Base-by-base conservation (phyloP, 2,888 invertebrate species). In the Dryadula phaetusa region DNA sequence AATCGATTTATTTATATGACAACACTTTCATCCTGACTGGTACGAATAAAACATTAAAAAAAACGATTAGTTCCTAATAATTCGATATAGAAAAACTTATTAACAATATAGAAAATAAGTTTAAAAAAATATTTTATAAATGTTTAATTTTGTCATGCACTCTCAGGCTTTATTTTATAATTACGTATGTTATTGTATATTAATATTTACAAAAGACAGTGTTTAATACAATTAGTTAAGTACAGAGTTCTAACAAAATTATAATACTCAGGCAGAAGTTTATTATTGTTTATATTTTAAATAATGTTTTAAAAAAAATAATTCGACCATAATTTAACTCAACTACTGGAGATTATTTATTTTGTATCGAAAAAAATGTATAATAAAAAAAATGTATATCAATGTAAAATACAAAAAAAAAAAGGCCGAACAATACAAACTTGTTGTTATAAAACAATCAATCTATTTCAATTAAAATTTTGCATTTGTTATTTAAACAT, bases 131-230 rank as follows among this genome's bases (percentile, higher is more conserved):
- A 42, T 60, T 42, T 46, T 3, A 20, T 28, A 16, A 40, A 58
- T 42, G 56, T 60, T 44, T 28, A 8, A 58, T 58, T 42, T 58
- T 56, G 60, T 60, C 60, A 46, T 60, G 46, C 44, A 60, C 44
- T 60, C 22, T 37, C 10, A 22, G 37, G 37, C 25, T 28, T 20
- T 4, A 8, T 7, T 46, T 32, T 28, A 46, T 7, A 42, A 28
- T 46, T 60, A 60, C 60, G 18, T 60, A 44, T n/a, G n/a, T n/a
- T n/a, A n/a, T n/a, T n/a, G n/a, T n/a, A n/a, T n/a, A n/a, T 60
- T 7, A 28, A 28, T 60, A 60, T 60, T 12, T 60, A 60, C 44
- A 46, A 1, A 18, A 54, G 16, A 44, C 40, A 6, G n/a, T 22
- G 22, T 40, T 18, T 28, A 42, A 28, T 42, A 60, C 14, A 60